Conservation (phyloP, 2,113 vertebrate genomes). For the Sceloporus tristichus region DNA sequence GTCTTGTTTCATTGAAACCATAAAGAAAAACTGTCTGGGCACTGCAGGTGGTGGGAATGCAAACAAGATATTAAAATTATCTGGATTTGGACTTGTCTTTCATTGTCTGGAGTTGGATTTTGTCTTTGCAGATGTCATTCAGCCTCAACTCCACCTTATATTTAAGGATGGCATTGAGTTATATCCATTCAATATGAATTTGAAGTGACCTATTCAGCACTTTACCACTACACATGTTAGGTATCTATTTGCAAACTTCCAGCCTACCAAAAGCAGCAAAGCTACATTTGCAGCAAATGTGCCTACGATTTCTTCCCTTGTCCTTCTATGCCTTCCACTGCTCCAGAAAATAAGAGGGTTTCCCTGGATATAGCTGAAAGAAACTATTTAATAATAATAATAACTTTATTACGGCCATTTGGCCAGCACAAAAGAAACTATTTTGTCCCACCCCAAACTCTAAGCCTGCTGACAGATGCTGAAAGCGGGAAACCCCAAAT, state of each 20-base stretch:
- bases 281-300: slow-evolving; percentile 57
- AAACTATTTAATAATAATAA: no score
- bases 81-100: background rate
- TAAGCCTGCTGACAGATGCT: slow-evolving; percentile 60
- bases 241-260: slow-evolving; percentile 41
- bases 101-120: background rate
- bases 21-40: background rate
- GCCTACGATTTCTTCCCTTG: slow-evolving; percentile 53
- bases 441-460: slow-evolving; percentile 47
- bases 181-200: slow-evolving; percentile 36
- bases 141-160: background rate
- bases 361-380: slow-evolving; percentile 59
- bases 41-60: background rate
- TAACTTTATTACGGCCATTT: no score
- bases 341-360: slow-evolving; percentile 52
- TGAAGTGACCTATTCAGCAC: background rate
- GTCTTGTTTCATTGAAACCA: slow-evolving; percentile 3
- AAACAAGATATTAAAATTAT: background rate
- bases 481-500: slow-evolving; percentile 54
- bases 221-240: slow-evolving; percentile 10
- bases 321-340: slow-evolving; percentile 43
- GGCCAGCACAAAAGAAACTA: slow-evolving; percentile 68
- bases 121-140: background rate
- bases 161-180: slow-evolving; percentile 30
- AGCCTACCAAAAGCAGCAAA: slow-evolving; percentile 48